Conservation (phyloP, 2,888 invertebrate genomes). For the Balanococcus diminutus region DNA sequence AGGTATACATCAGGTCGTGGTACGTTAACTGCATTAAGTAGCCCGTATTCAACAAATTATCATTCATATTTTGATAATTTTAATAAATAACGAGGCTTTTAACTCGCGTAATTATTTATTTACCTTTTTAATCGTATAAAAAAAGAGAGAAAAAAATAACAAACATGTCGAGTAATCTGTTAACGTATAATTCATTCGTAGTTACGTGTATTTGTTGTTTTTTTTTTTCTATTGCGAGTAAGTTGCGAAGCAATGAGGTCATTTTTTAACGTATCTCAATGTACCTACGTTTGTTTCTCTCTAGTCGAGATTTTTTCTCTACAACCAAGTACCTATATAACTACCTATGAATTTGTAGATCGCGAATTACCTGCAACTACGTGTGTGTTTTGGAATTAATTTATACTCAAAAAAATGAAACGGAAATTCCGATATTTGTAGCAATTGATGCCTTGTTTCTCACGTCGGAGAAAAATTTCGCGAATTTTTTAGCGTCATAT, state of each 20-base stretch:
- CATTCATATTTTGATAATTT: neutral
- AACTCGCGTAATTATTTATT: slow-evolving; percentile 20
- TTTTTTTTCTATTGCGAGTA: neutral
- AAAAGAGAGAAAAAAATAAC: neutral
- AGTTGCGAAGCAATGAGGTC: neutral
- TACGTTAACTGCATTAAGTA: slow-evolving; percentile 12
- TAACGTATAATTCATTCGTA: neutral
- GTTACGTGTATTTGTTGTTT: neutral
- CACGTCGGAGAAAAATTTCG: neutral
- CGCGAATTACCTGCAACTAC: neutral
- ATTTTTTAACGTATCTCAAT: neutral
- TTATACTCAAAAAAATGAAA: neutral
- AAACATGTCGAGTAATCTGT: neutral
- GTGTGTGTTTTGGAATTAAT: neutral
- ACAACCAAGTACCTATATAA: too few species aligned
- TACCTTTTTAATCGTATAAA: slow-evolving; percentile 7
- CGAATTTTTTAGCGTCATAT: neutral
- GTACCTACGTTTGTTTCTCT: neutral
- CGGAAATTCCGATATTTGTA: slow-evolving; percentile 13
- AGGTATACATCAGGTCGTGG: neutral
- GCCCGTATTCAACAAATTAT: neutral
- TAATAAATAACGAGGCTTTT: neutral
- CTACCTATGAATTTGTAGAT: too few species aligned
- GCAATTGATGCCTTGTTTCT: neutral
- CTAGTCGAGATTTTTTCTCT: neutral